phyloP scores from a whole-genome alignment of 2,797 vertebrate genomes.

The Ctenochaetus hawaiiensis region DNA sequence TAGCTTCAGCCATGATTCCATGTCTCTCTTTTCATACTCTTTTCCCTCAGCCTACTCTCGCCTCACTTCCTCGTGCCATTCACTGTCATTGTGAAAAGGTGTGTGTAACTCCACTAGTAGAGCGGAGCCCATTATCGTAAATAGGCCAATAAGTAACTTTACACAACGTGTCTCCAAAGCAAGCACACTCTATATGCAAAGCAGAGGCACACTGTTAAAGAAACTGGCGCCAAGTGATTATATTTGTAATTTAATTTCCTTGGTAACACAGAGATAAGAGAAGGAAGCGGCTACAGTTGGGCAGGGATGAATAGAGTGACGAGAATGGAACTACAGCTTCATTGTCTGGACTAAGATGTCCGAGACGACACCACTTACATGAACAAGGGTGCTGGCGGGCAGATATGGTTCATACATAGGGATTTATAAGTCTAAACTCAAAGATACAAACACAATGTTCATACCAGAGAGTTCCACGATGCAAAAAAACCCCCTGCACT shows the following conservation, averaged over 20 bases:
- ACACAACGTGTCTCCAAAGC: conserved; percentile 74
- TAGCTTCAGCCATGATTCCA: conserved; percentile 18
- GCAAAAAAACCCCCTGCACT: conserved; percentile 5
- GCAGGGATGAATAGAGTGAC: conserved; percentile 75
- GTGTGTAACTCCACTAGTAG: conserved; percentile 69
- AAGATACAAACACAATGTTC: conserved; percentile 43
- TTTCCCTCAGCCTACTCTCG: conserved; percentile 22
- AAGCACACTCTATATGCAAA: conserved; percentile 87
- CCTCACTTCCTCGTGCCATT: conserved; percentile 57
- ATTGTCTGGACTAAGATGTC: conserved; percentile 79
- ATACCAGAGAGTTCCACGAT: conserved; percentile 10
- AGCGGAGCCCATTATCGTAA: conserved; percentile 80
- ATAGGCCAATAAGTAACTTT: conserved; percentile 82
- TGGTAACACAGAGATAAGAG: conserved; percentile 85
- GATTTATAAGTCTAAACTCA: conserved; percentile 37
- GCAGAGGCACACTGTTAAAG: conserved; percentile 79
- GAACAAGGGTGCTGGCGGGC: conserved; percentile 44
- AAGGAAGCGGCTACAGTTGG: conserved; percentile 73
- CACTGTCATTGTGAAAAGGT: conserved; percentile 71
- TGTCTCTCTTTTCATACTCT: conserved; percentile 30
- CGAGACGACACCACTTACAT: conserved; percentile 56
- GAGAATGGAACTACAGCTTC: conserved; percentile 71
- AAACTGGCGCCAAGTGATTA: conserved; percentile 83
- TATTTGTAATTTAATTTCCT: conserved; percentile 90
- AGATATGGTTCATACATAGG: conserved; percentile 36